phyloP scores from a whole-genome alignment of 2,113 vertebrate genomes.

The Sinocyclocheilus anophthalmus region DNA sequence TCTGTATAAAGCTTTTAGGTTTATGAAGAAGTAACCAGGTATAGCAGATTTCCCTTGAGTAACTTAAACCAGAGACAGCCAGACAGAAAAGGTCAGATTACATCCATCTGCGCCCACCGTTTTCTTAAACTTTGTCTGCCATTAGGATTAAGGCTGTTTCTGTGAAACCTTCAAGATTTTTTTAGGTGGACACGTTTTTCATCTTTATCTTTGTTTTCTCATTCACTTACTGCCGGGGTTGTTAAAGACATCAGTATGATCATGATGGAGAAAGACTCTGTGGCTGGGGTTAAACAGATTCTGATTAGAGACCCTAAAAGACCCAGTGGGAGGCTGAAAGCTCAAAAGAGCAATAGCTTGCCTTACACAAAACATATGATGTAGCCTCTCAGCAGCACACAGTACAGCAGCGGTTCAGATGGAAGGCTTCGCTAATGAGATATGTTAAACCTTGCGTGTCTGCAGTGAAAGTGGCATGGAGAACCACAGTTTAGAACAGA shows the following conservation, averaged over 20 bases:
- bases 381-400: slow-evolving; percentile 60
- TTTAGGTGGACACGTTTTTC: slow-evolving; percentile 42
- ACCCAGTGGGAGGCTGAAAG: slow-evolving; percentile 39
- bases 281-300: slow-evolving; percentile 16
- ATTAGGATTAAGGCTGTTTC: slow-evolving; percentile 52
- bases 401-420: slow-evolving; percentile 67
- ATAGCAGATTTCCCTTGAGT: neutral
- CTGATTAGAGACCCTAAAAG: slow-evolving; percentile 47
- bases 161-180: slow-evolving; percentile 41
- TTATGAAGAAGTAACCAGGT: neutral
- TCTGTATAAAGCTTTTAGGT: neutral
- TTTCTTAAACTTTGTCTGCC: slow-evolving; percentile 62
- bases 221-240: slow-evolving; percentile 49
- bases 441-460: slow-evolving; percentile 66
- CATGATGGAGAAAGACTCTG: slow-evolving; percentile 38
- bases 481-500: slow-evolving; percentile 63
- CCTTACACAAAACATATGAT: slow-evolving; percentile 40
- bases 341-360: slow-evolving; percentile 49
- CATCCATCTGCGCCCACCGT: slow-evolving; percentile 48
- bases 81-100: slow-evolving; percentile 39
- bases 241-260: slow-evolving; percentile 54
- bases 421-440: slow-evolving; percentile 69
- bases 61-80: neutral
- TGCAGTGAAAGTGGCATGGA: slow-evolving; percentile 58
- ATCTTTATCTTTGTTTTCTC: slow-evolving; percentile 41